Percentiles rank a stretch among this genome's conserved stretches.
These are phyloP conservation scores for Callionymus lyra DNA, from an alignment of 2,113 vertebrate genomes.

Conservation along the genomic window DNA sequence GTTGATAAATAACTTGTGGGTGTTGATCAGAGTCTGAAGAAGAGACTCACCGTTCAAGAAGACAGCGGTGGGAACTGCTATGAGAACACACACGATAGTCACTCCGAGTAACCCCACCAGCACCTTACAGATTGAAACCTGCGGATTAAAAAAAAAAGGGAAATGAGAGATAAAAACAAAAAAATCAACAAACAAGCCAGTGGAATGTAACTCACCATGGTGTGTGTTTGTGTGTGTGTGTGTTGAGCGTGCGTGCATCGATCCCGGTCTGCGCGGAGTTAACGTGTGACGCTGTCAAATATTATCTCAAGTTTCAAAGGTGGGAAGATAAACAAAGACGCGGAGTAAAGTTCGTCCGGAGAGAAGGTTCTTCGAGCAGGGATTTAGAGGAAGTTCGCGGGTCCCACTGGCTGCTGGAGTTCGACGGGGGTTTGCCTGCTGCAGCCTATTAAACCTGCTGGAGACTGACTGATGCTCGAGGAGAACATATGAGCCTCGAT, in stretches of 20 bases:
- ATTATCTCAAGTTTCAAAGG: conserved; percentile 63
- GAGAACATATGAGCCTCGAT: too few relatives aligned
- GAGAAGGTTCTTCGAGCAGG: not conserved
- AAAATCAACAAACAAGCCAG: not conserved
- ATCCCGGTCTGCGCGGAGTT: not conserved
- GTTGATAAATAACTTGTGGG: not conserved
- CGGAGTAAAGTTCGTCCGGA: conserved; percentile 53
- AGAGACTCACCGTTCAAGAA: conserved; percentile 52
- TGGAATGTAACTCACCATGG: conserved; percentile 1
- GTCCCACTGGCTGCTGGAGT: too few relatives aligned
- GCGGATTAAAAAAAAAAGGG: conserved; percentile 6
- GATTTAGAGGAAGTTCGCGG: too few relatives aligned
- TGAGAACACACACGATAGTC: conserved; percentile 48
- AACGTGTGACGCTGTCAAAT: conserved; percentile 41
- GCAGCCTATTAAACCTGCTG: too few relatives aligned
- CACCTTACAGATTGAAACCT: conserved; percentile 57
- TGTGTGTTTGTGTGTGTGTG: not conserved
- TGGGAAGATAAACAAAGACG: conserved; percentile 40
- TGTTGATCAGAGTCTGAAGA: too few relatives aligned
- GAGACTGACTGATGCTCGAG: too few relatives aligned
- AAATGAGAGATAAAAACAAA: not conserved
- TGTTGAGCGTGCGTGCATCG: not conserved
- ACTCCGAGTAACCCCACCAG: conserved; percentile 49
- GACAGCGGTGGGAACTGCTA: conserved; percentile 61
- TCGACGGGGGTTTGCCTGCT: too few relatives aligned